Evolutionary conservation across 2,888 invertebrate genomes (phyloP), one percentile per base, ranked within the genome.

Genomic region (Anagyrus pseudococci): DNA sequence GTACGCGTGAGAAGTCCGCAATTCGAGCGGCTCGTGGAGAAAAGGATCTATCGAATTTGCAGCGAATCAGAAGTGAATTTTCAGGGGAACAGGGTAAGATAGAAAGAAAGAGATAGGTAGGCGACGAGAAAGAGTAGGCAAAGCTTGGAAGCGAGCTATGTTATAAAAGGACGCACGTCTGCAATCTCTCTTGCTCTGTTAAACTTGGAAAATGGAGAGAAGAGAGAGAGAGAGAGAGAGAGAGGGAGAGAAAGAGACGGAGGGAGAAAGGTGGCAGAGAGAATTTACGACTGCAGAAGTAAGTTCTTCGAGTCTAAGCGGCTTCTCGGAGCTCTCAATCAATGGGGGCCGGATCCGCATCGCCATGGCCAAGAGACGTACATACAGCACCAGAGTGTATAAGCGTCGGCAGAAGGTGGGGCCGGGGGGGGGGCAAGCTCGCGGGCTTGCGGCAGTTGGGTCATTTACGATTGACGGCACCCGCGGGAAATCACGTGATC

Each of bases 401-500:
- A n/a, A n/a, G n/a, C n/a, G n/a, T 29, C 29, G 6, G 10, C 29
- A 10, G 29, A 10, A 4, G 6, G 29, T 10, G 29, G 29, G 6
- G 29, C 6, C 29, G 29, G 43, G 29, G 43, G 8, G n/a, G 48
- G 17, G 23, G 53, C n/a, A 23, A n/a, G n/a, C 17, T 20, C 22
- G 41, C 23, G 46, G 22, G 10, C 13, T 3, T 7, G 20, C 1
- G 22, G 23, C 23, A 2, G 33, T 37, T 15, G 74, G 72, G 71
- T 75, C 75, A 76, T 76, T 77, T 75, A 70, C 69, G 69, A 71
- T 64, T 72, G 74, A 78, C 73, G 77, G 72, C 71, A 76, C 77
- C 77, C 77, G 68, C 75, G 77, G 77, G 77, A 77, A 77, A 77
- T 77, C 77, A 77, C 72, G 71, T 75, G 77, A 77, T 77, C 76